Percentiles rank a stretch among this genome's conserved stretches.
These are phyloP conservation scores for Eriosoma lanigerum DNA, from an alignment of 1,140 invertebrate species.

Conservation along the genomic window DNA sequence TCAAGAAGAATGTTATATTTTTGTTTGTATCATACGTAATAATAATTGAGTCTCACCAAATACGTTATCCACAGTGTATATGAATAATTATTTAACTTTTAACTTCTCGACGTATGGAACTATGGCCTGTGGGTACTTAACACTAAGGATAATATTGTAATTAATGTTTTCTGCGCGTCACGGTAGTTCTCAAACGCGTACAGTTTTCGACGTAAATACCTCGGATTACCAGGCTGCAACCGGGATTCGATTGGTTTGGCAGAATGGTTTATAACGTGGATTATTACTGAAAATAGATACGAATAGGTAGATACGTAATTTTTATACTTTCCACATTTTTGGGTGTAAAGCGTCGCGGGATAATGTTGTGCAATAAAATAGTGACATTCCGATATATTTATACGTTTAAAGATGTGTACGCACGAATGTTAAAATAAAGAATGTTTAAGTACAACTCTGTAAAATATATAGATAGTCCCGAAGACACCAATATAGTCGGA, in stretches of 20 bases:
- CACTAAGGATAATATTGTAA: background rate
- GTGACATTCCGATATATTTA: too few relatives aligned
- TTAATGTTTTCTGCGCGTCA: too few relatives aligned
- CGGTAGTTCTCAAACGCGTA: too few relatives aligned
- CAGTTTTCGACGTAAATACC: too few relatives aligned
- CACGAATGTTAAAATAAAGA: background rate
- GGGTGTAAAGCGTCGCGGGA: background rate
- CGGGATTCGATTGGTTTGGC: background rate
- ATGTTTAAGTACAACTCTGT: too few relatives aligned
- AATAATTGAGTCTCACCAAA: too few relatives aligned
- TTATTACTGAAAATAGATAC: conserved; percentile 29
- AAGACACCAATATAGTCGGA: background rate
- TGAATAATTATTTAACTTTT: too few relatives aligned
- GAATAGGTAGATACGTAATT: background rate
- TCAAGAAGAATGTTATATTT: too few relatives aligned
- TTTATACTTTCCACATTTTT: conserved; percentile 24
- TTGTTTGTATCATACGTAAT: too few relatives aligned
- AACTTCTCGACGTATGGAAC: too few relatives aligned
- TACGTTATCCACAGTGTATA: too few relatives aligned
- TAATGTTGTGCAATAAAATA: background rate
- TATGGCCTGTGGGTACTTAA: too few relatives aligned
- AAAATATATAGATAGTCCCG: background rate
- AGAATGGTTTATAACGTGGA: background rate
- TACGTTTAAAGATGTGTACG: background rate
- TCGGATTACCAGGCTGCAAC: background rate